phyloP scores from a whole-genome alignment of 2,888 invertebrate species.

The Scaptodrosophila latifasciaeformis region DNA sequence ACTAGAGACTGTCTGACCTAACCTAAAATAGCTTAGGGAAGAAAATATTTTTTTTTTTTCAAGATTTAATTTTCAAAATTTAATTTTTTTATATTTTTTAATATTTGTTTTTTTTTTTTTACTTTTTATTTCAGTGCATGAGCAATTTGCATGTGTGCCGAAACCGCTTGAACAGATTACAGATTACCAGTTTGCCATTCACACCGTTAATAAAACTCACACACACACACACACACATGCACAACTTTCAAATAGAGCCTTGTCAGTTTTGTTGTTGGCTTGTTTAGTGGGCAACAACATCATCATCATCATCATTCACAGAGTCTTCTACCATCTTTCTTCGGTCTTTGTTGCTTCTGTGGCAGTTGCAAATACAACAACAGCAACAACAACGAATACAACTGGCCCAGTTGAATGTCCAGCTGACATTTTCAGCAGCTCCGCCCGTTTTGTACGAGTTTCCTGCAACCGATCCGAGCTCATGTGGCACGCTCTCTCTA shows the following conservation, averaged over 20 bases:
- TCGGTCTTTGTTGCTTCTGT: conserved; percentile 64
- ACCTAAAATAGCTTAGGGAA: no score
- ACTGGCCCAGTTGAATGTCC: conserved; percentile 43
- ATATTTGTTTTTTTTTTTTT: not conserved
- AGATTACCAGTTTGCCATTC: conserved; percentile 36
- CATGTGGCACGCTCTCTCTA: no score
- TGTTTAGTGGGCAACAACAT: conserved; percentile 42
- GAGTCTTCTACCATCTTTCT: no score
- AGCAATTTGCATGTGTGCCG: conserved; percentile 47
- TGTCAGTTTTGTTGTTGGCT: conserved; percentile 41
- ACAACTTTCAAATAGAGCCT: conserved; percentile 4
- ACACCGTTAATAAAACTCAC: conserved; percentile 22
- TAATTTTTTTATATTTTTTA: conserved; percentile 6
- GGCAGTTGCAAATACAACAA: conserved; percentile 33
- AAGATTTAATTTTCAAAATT: not conserved
- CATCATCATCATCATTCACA: no score
- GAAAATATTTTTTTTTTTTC: not conserved
- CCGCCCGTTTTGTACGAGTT: conserved; percentile 42
- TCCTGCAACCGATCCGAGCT: conserved; percentile 17
- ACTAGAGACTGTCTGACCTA: no score
- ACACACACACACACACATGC: conserved; percentile 1
- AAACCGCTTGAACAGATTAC: conserved; percentile 6
- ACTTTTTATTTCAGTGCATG: conserved; percentile 36
- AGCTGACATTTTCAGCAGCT: conserved; percentile 55
- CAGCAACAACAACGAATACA: conserved; percentile 20